Evolutionary conservation across 2,888 invertebrate species (phyloP).

Genomic region (Drosophila tripunctata): DNA sequence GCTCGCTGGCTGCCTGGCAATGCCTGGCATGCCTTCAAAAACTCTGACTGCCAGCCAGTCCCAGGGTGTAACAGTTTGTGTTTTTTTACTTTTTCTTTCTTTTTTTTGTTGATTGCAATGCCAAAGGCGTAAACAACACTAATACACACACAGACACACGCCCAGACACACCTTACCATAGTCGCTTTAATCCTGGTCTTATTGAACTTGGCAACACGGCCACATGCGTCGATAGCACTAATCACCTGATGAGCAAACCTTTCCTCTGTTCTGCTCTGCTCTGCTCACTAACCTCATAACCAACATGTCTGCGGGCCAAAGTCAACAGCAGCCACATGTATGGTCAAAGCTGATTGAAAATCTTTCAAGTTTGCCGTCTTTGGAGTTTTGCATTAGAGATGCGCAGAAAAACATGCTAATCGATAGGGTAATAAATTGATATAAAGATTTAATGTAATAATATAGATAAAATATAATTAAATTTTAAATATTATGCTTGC

Average conservation of each 20-base stretch:
- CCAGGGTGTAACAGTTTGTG: no score
- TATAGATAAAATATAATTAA: no score
- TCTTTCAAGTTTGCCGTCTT: conserved; percentile 14
- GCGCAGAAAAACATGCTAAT: not conserved
- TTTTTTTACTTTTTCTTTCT: not conserved
- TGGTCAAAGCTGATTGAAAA: conserved; percentile 47
- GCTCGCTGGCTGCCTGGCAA: conserved; percentile 50
- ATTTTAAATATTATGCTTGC: no score
- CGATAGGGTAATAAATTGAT: not conserved
- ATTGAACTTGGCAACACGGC: conserved; percentile 41
- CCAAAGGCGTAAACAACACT: conserved; percentile 44
- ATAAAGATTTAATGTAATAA: not conserved
- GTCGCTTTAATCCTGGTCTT: conserved; percentile 17
- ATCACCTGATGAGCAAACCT: conserved; percentile 58
- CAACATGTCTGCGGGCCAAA: conserved; percentile 16
- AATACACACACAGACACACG: not conserved
- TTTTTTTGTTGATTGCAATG: conserved; percentile 33
- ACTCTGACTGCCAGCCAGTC: not conserved
- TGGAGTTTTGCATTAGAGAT: conserved; percentile 15
- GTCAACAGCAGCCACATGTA: conserved; percentile 39
- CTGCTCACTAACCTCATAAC: conserved; percentile 41
- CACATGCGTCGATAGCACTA: conserved; percentile 55
- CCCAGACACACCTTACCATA: not conserved
- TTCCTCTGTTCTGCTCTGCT: no score
- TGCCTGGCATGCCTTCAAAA: conserved; percentile 14